Evolutionary conservation across 2,888 invertebrate species (phyloP).

Genomic region (Willowsia nigromaculata): DNA sequence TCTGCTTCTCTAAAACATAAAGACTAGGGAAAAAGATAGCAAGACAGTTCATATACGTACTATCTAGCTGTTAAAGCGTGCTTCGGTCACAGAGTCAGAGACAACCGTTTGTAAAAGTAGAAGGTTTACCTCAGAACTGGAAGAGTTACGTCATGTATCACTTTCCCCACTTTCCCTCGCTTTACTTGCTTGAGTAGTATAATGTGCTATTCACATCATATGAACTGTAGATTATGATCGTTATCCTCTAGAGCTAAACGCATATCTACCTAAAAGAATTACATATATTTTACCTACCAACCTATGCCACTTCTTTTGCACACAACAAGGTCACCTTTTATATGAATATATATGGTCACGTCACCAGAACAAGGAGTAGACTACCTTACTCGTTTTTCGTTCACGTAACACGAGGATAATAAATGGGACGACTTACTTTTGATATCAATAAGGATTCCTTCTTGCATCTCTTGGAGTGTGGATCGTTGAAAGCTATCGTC

Average conservation of each 20-base stretch:
- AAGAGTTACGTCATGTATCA: not conserved
- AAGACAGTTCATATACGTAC: conserved; percentile 6
- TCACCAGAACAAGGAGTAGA: not conserved
- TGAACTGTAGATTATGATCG: conserved; percentile 1
- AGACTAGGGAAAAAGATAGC: not conserved
- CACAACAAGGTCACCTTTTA: conserved; percentile 31
- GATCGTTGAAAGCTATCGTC: conserved; percentile 80
- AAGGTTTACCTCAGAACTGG: conserved; percentile 1
- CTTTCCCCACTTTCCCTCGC: not conserved
- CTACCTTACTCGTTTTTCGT: not conserved
- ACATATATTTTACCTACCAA: not conserved
- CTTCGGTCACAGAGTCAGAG: too few species aligned
- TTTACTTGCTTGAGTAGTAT: not conserved
- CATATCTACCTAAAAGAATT: not conserved
- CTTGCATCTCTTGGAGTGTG: conserved; percentile 80
- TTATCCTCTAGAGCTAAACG: not conserved
- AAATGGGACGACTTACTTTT: conserved; percentile 79
- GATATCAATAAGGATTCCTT: conserved; percentile 80
- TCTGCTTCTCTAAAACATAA: not conserved
- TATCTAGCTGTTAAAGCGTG: too few species aligned
- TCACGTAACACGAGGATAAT: not conserved
- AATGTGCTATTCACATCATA: not conserved
- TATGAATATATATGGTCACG: not conserved
- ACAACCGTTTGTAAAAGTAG: conserved; percentile 30
- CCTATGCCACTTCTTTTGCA: too few species aligned